A percentile compares a stretch with the other conserved stretches of the same genome.
These are phyloP conservation scores for Scolopax bukidnonensis DNA, from an alignment of 2,797 vertebrate species.

Conservation along the genomic window DNA sequence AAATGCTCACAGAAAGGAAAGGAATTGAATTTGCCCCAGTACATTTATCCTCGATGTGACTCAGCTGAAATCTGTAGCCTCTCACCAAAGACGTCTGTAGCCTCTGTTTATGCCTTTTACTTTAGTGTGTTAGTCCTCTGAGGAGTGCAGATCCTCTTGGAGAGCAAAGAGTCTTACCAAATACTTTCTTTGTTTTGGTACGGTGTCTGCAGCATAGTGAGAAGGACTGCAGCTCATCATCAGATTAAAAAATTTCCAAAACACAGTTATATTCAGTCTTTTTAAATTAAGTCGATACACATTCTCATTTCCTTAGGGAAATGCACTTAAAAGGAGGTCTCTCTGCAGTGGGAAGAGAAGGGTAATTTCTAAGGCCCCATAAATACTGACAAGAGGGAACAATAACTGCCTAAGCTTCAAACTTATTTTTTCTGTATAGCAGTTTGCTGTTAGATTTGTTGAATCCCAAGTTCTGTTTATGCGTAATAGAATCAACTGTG, in stretches of 20 bases:
- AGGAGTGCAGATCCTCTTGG: slow-evolving; percentile 12
- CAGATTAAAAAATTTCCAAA: slow-evolving; percentile 47
- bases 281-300: background rate
- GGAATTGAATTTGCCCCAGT: background rate
- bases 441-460: background rate
- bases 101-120: background rate
- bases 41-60: background rate
- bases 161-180: background rate
- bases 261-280: background rate
- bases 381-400: background rate
- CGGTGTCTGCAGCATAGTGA: background rate
- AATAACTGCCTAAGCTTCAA: background rate
- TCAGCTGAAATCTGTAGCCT: background rate
- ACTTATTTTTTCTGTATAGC: background rate
- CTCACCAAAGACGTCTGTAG: background rate
- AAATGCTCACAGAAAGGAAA: background rate
- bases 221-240: slow-evolving; percentile 24
- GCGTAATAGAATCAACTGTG: background rate
- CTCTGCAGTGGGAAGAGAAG: background rate
- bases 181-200: slow-evolving; percentile 17
- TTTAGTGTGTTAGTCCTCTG: background rate
- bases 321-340: slow-evolving; percentile 2
- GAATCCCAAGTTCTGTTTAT: background rate
- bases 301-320: slow-evolving; percentile 11
- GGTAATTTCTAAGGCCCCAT: background rate